These are phyloP conservation scores for Leucoptera coffeella DNA, from an alignment of 2,888 invertebrate species.

Conservation along the genomic window DNA sequence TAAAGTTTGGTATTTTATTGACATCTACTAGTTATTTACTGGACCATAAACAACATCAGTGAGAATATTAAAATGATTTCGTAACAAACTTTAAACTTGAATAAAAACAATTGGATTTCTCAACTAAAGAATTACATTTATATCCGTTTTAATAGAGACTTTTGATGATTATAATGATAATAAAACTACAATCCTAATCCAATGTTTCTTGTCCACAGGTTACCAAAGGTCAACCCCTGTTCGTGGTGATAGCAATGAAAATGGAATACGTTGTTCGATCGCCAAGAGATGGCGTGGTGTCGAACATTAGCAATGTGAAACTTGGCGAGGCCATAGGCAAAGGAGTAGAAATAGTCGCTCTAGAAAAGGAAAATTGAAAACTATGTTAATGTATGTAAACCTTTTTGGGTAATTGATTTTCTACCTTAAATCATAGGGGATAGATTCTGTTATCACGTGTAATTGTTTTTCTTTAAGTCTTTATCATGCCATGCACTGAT, in stretches of 20 bases:
- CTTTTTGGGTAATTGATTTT: too few relatives aligned
- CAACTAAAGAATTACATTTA: too few relatives aligned
- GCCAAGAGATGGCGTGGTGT: constrained; percentile 68
- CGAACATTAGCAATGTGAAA: constrained; percentile 60
- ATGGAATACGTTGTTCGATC: constrained; percentile 97
- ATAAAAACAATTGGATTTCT: too few relatives aligned
- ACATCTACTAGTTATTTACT: too few relatives aligned
- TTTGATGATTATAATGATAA: background rate
- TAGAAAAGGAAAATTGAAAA: constrained; percentile 16
- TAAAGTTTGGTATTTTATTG: too few relatives aligned
- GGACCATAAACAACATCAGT: too few relatives aligned
- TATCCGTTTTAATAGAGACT: too few relatives aligned
- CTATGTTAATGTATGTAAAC: background rate
- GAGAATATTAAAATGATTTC: too few relatives aligned
- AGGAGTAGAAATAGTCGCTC: constrained; percentile 56
- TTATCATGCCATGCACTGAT: background rate
- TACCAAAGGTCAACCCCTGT: constrained; percentile 80
- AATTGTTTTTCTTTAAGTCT: background rate
- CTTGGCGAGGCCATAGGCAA: constrained; percentile 82
- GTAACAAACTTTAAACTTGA: too few relatives aligned
- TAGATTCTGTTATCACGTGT: too few relatives aligned
- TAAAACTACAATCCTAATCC: constrained; percentile 1
- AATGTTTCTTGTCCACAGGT: constrained; percentile 31
- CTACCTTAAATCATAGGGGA: too few relatives aligned
- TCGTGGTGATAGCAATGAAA: constrained; percentile 98